Conservation (phyloP, 2,888 invertebrate species). For the Conops quadrifasciatus region DNA sequence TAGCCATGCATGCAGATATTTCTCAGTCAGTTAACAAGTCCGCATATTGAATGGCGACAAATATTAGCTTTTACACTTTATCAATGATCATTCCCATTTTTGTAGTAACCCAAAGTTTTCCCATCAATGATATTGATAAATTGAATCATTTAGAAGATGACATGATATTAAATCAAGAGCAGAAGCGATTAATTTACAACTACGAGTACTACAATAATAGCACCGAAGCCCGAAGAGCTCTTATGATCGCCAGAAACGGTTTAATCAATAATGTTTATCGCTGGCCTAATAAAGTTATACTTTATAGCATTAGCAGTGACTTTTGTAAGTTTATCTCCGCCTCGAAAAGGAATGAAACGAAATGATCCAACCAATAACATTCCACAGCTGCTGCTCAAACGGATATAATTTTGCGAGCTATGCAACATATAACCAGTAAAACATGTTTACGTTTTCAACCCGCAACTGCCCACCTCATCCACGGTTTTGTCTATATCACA, state of each 20-base stretch:
- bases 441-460: conserved; percentile 45
- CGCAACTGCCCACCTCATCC: conserved; percentile 31
- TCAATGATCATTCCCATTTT: neutral
- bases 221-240: neutral
- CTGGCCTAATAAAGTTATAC: conserved; percentile 38
- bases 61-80: neutral
- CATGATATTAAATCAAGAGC: conserved; percentile 28
- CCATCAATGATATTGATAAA: neutral
- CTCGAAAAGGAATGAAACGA: neutral
- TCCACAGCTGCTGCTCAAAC: neutral
- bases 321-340: conserved; percentile 39
- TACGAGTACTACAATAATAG: too few relatives aligned
- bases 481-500: conserved; percentile 18
- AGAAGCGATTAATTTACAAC: neutral
- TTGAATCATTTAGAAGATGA: conserved; percentile 30
- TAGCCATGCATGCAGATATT: too few relatives aligned
- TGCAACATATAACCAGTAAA: conserved; percentile 42
- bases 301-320: conserved; percentile 41
- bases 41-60: too few relatives aligned
- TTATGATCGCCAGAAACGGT: neutral
- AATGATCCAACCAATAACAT: neutral
- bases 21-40: too few relatives aligned
- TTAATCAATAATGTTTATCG: conserved; percentile 2
- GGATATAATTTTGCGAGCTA: conserved; percentile 37
- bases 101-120: neutral